These are phyloP conservation scores for Cochlearius cochlearius DNA, from an alignment of 2,113 vertebrate genomes.

Conservation along the genomic window DNA sequence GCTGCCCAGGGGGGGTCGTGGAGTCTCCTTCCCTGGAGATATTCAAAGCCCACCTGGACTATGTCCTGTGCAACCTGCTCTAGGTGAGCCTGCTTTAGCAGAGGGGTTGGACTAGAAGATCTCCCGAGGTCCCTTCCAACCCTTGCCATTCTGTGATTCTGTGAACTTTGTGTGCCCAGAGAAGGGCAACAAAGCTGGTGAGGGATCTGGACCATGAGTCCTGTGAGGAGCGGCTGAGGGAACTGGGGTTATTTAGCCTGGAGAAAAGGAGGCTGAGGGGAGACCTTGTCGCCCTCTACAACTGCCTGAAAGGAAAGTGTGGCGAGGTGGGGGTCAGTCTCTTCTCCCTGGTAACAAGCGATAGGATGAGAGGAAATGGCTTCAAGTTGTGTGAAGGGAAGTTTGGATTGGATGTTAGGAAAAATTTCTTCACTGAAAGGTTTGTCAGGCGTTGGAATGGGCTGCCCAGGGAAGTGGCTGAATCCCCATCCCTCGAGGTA, in stretches of 20 bases:
- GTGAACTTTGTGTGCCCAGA: fast-evolving
- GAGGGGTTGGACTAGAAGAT: too few relatives aligned
- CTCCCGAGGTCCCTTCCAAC: too few relatives aligned
- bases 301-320: not conserved
- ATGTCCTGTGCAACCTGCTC: too few relatives aligned
- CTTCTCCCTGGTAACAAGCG: not conserved
- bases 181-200: not conserved
- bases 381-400: not conserved
- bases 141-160: too few relatives aligned
- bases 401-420: not conserved
- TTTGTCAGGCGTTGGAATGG: not conserved
- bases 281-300: not conserved
- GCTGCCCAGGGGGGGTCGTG: too few relatives aligned
- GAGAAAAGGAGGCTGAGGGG: not conserved
- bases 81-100: too few relatives aligned
- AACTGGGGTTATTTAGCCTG: not conserved
- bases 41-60: too few relatives aligned
- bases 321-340: not conserved
- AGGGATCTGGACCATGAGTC: not conserved
- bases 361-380: not conserved
- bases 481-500: not conserved
- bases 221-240: not conserved
- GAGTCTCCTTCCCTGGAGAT: too few relatives aligned
- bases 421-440: not conserved
- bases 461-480: not conserved